Percentiles rank a stretch among this genome's conserved stretches.
phyloP scores from a whole-genome alignment of 2,888 invertebrate genomes.

The Scotopteryx bipunctaria region DNA sequence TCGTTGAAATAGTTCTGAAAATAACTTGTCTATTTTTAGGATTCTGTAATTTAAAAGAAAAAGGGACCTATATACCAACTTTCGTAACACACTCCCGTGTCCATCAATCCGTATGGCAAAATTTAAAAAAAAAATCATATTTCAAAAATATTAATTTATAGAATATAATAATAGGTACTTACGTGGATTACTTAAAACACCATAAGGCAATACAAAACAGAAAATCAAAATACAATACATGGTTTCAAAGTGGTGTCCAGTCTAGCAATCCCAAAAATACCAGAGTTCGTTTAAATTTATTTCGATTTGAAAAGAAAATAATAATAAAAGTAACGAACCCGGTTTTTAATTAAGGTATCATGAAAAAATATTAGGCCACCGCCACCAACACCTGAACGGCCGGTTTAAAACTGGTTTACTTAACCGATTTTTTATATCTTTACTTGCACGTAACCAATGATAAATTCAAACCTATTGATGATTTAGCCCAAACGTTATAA shows the following conservation, averaged over 20 bases:
- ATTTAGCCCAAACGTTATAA: too few relatives aligned
- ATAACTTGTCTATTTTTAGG: too few relatives aligned
- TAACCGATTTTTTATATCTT: too few relatives aligned
- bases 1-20: too few relatives aligned
- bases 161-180: not conserved
- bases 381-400: not conserved
- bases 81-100: too few relatives aligned
- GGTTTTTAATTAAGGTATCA: not conserved
- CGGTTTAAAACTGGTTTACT: too few relatives aligned
- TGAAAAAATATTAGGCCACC: not conserved
- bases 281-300: not conserved
- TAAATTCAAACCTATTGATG: too few relatives aligned
- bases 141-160: not conserved
- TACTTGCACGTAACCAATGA: too few relatives aligned
- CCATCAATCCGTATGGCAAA: too few relatives aligned
- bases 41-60: too few relatives aligned
- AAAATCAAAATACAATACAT: not conserved
- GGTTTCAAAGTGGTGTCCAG: not conserved
- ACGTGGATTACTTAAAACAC: conserved; percentile 5
- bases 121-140: too few relatives aligned
- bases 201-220: not conserved
- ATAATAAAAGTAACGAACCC: not conserved
- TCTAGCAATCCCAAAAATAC: not conserved
- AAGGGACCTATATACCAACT: too few relatives aligned
- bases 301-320: not conserved